phyloP scores from a whole-genome alignment of 2,888 invertebrate genomes.

The Ophion ventricosus region DNA sequence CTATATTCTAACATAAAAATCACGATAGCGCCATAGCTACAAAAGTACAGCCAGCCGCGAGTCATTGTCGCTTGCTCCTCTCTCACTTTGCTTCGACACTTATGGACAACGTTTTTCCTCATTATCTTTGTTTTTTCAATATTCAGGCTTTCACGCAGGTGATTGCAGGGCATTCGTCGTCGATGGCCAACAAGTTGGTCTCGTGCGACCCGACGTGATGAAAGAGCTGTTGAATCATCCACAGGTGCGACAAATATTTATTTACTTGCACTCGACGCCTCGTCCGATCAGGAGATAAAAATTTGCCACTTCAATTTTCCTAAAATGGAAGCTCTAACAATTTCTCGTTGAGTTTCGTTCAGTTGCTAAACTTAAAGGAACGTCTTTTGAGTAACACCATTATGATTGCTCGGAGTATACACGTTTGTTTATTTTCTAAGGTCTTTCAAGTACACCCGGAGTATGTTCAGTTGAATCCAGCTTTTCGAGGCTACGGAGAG shows the following conservation, averaged over 20 bases:
- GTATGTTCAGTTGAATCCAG: constrained; percentile 93
- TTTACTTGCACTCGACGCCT: constrained; percentile 10
- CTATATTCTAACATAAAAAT: constrained; percentile 43
- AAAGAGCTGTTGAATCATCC: constrained; percentile 92
- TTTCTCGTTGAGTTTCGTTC: neutral
- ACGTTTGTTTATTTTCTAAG: constrained; percentile 80
- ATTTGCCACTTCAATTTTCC: neutral
- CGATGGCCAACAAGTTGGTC: constrained; percentile 94
- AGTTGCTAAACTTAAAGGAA: neutral
- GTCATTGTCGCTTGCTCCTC: neutral
- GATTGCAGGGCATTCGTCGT: constrained; percentile 95
- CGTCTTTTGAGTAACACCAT: neutral
- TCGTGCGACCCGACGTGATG: constrained; percentile 93
- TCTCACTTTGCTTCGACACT: neutral
- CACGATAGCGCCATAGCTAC: constrained; percentile 29
- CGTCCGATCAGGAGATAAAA: neutral
- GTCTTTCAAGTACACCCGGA: constrained; percentile 90
- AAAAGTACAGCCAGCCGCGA: neutral
- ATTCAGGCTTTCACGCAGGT: constrained; percentile 89
- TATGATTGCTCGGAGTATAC: neutral
- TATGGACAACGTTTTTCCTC: constrained; percentile 5
- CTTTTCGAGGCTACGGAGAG: constrained; percentile 93
- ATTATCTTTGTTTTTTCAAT: constrained; percentile 1
- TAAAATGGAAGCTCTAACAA: neutral
- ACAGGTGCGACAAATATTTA: constrained; percentile 85